These are phyloP conservation scores for Misgurnus anguillicaudatus DNA, from an alignment of 2,113 vertebrate species.

Conservation along the genomic window DNA sequence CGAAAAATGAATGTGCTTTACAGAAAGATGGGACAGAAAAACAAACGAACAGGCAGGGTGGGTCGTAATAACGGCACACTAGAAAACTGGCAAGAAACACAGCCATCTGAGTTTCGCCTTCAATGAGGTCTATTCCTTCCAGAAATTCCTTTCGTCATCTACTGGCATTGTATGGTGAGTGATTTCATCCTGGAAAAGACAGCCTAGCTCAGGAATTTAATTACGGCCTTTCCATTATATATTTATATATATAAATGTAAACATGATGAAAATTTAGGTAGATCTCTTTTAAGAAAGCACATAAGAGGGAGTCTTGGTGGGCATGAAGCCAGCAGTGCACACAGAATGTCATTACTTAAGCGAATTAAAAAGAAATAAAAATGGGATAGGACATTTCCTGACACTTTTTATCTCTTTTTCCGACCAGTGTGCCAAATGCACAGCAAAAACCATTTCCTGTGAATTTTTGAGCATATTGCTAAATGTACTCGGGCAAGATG, in stretches of 20 bases:
- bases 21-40: conserved; percentile 50
- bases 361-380: background rate
- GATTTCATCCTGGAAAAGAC: conserved; percentile 4
- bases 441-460: conserved; percentile 1
- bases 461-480: conserved; percentile 9
- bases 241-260: conserved; percentile 25
- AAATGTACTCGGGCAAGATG: conserved; percentile 13
- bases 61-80: background rate
- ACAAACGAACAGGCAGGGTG: conserved; percentile 25
- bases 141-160: background rate
- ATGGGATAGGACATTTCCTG: background rate
- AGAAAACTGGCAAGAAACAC: conserved; percentile 10
- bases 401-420: background rate
- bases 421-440: background rate
- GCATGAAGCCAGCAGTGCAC: background rate
- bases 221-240: conserved; percentile 33
- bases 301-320: background rate
- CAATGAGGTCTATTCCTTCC: conserved; percentile 22
- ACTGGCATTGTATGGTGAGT: conserved; percentile 49
- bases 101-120: conserved; percentile 26
- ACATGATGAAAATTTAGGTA: conserved; percentile 19
- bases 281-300: background rate
- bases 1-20: conserved; percentile 48
- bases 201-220: conserved; percentile 32
- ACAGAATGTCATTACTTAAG: background rate